These are phyloP conservation scores for Osedax frankpressi DNA, from an alignment of 2,888 invertebrate species.

Conservation along the genomic window DNA sequence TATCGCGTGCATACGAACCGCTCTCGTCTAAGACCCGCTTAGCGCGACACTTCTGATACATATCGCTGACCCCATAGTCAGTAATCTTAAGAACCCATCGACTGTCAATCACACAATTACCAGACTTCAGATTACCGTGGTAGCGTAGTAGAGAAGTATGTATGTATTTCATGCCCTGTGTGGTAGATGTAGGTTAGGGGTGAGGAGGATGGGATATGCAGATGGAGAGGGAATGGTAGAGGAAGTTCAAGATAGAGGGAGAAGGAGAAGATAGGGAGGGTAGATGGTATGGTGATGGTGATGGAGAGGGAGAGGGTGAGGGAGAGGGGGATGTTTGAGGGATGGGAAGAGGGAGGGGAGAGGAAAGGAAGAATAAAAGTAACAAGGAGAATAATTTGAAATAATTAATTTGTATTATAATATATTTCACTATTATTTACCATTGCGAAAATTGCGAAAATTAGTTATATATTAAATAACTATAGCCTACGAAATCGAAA, in stretches of 20 bases:
- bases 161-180: constrained; percentile 74
- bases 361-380: no score
- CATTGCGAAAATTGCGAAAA: no score
- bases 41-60: constrained; percentile 34
- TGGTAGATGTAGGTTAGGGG: constrained; percentile 21
- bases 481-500: no score
- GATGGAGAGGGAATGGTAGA: not conserved
- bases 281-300: not conserved
- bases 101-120: constrained; percentile 85
- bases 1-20: constrained; percentile 49
- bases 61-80: constrained; percentile 67
- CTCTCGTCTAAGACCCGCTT: constrained; percentile 49
- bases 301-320: not conserved
- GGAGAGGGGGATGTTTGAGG: no score
- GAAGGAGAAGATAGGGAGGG: not conserved
- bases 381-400: no score
- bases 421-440: no score
- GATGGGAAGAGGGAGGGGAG: no score
- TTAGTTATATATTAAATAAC: no score
- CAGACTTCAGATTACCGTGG: constrained; percentile 74
- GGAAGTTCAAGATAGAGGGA: no score
- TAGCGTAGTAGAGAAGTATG: constrained; percentile 65
- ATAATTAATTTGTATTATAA: no score
- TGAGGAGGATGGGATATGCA: not conserved
- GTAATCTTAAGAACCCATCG: constrained; percentile 89